Evolutionary conservation across 2,113 vertebrate genomes (phyloP).

Genomic region (Neolamprologus variostigma): DNA sequence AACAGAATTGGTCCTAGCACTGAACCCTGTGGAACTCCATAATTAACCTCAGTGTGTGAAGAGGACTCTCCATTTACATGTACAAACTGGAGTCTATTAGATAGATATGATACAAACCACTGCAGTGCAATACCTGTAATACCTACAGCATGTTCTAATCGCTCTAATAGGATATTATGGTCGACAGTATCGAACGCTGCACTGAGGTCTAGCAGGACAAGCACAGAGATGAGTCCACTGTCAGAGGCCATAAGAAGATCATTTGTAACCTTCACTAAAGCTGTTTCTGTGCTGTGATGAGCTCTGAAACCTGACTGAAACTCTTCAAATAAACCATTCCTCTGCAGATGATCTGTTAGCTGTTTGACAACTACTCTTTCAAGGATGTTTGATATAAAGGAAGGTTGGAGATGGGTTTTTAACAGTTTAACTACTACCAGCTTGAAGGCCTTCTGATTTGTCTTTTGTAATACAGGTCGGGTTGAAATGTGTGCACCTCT

Average conservation of each 20-base stretch:
- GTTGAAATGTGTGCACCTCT: not conserved
- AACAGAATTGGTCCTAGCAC: too few species aligned
- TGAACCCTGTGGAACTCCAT: too few species aligned
- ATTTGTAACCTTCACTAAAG: too few species aligned
- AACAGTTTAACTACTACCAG: not conserved
- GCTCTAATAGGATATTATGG: too few species aligned
- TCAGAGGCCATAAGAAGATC: too few species aligned
- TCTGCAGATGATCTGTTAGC: not conserved
- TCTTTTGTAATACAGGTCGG: not conserved
- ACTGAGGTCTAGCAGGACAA: too few species aligned
- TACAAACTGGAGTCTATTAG: accelerated
- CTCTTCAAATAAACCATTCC: not conserved
- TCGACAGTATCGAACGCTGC: accelerated
- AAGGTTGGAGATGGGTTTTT: not conserved
- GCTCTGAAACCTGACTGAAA: not conserved
- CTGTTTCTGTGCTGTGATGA: not conserved
- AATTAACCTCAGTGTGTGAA: too few species aligned
- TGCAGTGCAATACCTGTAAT: accelerated
- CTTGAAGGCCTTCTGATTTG: not conserved
- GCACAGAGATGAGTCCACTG: too few species aligned
- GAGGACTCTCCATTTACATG: too few species aligned
- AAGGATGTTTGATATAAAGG: not conserved
- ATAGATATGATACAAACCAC: too few species aligned
- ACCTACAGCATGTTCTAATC: too few species aligned
- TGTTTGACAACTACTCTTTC: not conserved